These are phyloP conservation scores for Spisula solida DNA, from an alignment of 2,888 invertebrate species.

Conservation along the genomic window DNA sequence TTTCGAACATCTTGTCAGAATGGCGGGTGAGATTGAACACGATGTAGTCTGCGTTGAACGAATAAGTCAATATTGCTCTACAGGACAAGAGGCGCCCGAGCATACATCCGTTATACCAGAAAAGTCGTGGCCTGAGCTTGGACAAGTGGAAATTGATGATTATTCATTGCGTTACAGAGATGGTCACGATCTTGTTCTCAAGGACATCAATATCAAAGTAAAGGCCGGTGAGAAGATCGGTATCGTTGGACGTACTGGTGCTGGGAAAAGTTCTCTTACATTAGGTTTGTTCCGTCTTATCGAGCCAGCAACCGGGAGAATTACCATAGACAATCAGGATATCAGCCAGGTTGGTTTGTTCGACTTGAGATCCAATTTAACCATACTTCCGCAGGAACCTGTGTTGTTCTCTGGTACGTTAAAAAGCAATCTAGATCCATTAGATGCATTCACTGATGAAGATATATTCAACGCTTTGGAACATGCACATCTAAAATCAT, in stretches of 20 bases:
- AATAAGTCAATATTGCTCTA: slow-evolving; percentile 68
- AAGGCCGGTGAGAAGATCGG: slow-evolving; percentile 51
- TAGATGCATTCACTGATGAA: slow-evolving; percentile 92
- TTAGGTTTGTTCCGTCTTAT: slow-evolving; percentile 90
- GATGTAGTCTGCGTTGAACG: slow-evolving; percentile 60
- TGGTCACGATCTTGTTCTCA: slow-evolving; percentile 48
- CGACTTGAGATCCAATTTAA: slow-evolving; percentile 88
- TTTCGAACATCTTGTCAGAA: slow-evolving; percentile 32
- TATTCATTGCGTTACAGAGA: slow-evolving; percentile 58
- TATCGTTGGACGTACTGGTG: slow-evolving; percentile 80
- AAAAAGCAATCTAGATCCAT: slow-evolving; percentile 96
- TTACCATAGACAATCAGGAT: slow-evolving; percentile 89
- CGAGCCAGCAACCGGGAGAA: slow-evolving; percentile 89
- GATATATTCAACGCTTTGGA: slow-evolving; percentile 96
- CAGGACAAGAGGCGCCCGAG: slow-evolving; percentile 42
- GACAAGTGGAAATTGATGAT: slow-evolving; percentile 16
- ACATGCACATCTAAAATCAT: slow-evolving; percentile 95
- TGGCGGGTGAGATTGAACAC: slow-evolving; percentile 42
- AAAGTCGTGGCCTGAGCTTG: slow-evolving; percentile 26
- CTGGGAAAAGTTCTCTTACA: slow-evolving; percentile 90
- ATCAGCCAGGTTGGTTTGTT: slow-evolving; percentile 88
- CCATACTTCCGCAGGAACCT: slow-evolving; percentile 92
- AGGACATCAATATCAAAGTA: slow-evolving; percentile 37
- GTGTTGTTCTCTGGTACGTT: slow-evolving; percentile 97
- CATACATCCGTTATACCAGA: slow-evolving; percentile 17